A percentile compares a stretch with the other conserved stretches of the same genome.
phyloP scores from a whole-genome alignment of 2,797 vertebrate genomes.

The Anguilla megastoma region DNA sequence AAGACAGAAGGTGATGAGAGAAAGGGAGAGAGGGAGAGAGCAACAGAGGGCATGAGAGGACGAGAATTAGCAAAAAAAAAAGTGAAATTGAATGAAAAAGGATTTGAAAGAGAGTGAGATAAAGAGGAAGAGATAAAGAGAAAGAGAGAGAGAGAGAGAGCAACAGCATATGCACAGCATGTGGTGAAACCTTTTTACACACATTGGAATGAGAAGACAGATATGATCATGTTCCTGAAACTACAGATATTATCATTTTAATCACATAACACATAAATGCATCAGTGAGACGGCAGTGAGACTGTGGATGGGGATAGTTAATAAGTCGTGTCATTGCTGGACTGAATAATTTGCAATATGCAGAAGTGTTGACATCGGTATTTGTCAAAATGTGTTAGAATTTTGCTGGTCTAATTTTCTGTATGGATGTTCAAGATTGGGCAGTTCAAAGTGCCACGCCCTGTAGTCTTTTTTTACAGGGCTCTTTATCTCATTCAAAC shows the following conservation, averaged over 20 bases:
- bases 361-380: not conserved
- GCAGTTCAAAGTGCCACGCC: not conserved
- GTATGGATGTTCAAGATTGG: not conserved
- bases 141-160: slow-evolving; percentile 49
- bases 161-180: slow-evolving; percentile 1
- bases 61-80: slow-evolving; percentile 18
- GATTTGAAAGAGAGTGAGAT: not conserved
- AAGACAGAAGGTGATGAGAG: not conserved
- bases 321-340: not conserved
- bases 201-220: too few relatives aligned
- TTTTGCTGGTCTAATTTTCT: not conserved
- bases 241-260: not conserved
- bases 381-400: not conserved
- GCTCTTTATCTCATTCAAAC: not conserved
- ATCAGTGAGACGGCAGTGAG: not conserved
- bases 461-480: not conserved
- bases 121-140: not conserved
- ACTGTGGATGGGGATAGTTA: not conserved
- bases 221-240: not conserved
- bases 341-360: not conserved
- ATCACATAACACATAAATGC: not conserved
- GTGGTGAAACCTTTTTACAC: too few relatives aligned
- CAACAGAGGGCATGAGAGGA: slow-evolving; percentile 42
- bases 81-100: not conserved
- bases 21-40: slow-evolving; percentile 43